Evolutionary conservation across 1,140 invertebrate genomes (phyloP), one percentile per base, ranked within the genome.

Genomic region (Solenopsis fugax): DNA sequence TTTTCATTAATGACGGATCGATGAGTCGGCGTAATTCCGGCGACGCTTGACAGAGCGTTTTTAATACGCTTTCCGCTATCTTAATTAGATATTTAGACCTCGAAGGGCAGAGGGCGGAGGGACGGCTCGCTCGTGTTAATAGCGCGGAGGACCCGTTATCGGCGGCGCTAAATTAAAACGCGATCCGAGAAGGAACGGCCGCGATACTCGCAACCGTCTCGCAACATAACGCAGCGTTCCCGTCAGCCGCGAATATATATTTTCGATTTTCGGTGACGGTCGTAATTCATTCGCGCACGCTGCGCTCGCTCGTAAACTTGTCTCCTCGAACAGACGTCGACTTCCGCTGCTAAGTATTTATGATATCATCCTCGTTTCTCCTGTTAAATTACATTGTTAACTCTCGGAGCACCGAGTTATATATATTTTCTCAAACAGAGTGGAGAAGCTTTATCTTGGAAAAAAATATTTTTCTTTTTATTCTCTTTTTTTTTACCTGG

Each of bases 11-110:
- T 84, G 67, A 84, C 69, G 41, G 69, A 50, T 75, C 69, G 69
- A 75, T 84, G 80, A 84, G 69, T 84, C 54, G 41, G 41, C 80
- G 80, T 60, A 84, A 84, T 84, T 73, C n/a, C 24, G 37, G 41
- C 54, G 69, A 82, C 54, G 67, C n/a, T 48, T 24, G 50, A 34
- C 65, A 58, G 21, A 21, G 4, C 54, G 18, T 73, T 73, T 82
- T 82, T 82, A 82, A 82, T 82, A 60, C 18, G 18, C 13, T 73
- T 73, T 82, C 29, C 67, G 67, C 69, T 84, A 84, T 84, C 80
- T 84, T 84, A 84, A 84, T 84, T 75, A 84, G 69, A 84, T 84
- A 84, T 84, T 84, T 84, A 84, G 80, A 50, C 69, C 52, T 16
- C 41, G 67, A 21, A 1, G 37, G 9, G 21, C 24, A 16, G 24